These are phyloP conservation scores for Heliopora coerulea DNA, from an alignment of 92 coral and sea anemone species.

Conservation along the genomic window DNA sequence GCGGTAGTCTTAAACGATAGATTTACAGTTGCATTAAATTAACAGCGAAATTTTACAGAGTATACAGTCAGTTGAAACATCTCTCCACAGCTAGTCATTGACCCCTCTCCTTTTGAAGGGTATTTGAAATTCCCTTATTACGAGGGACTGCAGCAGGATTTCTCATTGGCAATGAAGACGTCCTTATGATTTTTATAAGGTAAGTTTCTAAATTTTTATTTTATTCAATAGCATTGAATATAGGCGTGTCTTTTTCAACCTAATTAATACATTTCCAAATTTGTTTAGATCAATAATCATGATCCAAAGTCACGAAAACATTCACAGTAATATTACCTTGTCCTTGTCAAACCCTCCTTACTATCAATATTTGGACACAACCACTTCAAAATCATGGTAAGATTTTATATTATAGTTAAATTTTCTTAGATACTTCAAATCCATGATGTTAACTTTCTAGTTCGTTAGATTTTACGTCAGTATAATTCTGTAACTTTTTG, in stretches of 20 bases:
- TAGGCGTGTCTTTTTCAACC: background rate
- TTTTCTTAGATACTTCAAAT: conserved; percentile 18
- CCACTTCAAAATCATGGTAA: conserved; percentile 10
- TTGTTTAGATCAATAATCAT: conserved; percentile 22
- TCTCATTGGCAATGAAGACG: conserved; percentile 6
- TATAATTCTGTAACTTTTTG: conserved; percentile 9
- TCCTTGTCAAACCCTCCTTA: conserved; percentile 2
- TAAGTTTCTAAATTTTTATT: conserved; percentile 20
- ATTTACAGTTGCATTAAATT: conserved; percentile 16
- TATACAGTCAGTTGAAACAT: conserved; percentile 16
- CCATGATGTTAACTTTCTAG: conserved; percentile 17
- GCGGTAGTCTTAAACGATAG: background rate
- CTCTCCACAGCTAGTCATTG: conserved; percentile 33
- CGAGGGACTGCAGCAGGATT: conserved; percentile 6
- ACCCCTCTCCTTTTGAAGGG: conserved; percentile 13
- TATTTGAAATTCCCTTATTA: background rate
- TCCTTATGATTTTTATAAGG: conserved; percentile 8
- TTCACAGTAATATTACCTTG: conserved; percentile 18
- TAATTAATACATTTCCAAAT: conserved; percentile 3
- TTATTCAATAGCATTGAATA: conserved; percentile 20
- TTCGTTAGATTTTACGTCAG: background rate
- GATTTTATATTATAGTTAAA: too few relatives aligned
- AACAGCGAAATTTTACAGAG: conserved; percentile 2
- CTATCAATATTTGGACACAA: conserved; percentile 18
- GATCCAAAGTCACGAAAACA: conserved; percentile 19